Evolutionary conservation across 2,113 vertebrate species (phyloP), one percentile per base, ranked within the genome.

Genomic region (Podarcis raffonei): DNA sequence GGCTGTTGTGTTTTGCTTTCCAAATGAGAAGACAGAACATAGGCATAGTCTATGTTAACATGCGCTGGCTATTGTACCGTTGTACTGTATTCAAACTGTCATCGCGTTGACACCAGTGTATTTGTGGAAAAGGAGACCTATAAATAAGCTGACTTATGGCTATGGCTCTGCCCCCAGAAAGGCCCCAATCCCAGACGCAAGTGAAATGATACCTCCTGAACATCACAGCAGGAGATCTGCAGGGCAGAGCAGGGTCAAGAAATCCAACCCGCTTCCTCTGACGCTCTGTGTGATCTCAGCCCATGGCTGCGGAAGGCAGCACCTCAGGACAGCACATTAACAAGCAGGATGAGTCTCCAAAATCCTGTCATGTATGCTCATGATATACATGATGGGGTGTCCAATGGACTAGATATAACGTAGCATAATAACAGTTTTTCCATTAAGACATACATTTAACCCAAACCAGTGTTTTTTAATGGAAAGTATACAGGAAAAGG

Each of bases 161-260:
- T 68, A 7, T 62, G 35, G 12, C 68, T 74, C 78, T 30, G 32
- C 23, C 59, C 53, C 20, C 53, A 72, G n/a, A 37, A 83, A 83
- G 81, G 59, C n/a, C 81, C 71, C 30, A 65, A 68, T 77, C 48
- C 87, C 72, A 83, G 20, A 66, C 72, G 37, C 30, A 62, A 81
- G 32, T 72, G 48, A 87, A 87, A 72, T 22, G n/a, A 74, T 87
- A 81, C 68, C 68, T 81, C 78, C 86, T n/a, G 48, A 66, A 35
- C 68, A 30, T n/a, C 84, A n/a, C 59, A 86, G 65, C 37, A 66
- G 37, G 74, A 77, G 37, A 32, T 12, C 25, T 86, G 65, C 76
- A 80, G 37, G 65, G n/a, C 86, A 71, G 30, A 4, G 65, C 23
- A 65, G 32, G 72, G 72, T 85, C 84, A 85, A 76, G 78, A 80